phyloP scores from a whole-genome alignment of 2,888 invertebrate genomes.

The Diplazon laetatorius region DNA sequence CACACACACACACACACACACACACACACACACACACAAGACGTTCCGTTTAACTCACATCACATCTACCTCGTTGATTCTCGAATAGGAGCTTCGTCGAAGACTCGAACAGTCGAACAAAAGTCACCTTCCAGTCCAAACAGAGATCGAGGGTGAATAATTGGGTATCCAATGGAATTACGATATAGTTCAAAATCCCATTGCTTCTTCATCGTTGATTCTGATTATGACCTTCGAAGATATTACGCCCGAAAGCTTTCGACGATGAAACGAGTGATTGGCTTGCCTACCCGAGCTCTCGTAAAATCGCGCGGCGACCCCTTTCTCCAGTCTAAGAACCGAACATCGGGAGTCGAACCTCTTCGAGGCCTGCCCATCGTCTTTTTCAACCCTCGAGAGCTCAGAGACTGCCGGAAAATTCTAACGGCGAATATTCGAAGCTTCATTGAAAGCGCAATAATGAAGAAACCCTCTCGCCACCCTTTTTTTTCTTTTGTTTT shows the following conservation, averaged over 20 bases:
- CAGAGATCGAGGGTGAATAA: slow-evolving; percentile 66
- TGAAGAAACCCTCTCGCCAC: slow-evolving; percentile 67
- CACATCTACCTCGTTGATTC: neutral
- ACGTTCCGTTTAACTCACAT: neutral
- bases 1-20: no score
- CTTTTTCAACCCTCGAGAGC: no score
- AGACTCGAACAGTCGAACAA: slow-evolving; percentile 61
- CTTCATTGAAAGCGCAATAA: slow-evolving; percentile 76
- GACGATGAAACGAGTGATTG: slow-evolving; percentile 69
- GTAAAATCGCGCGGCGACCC: neutral
- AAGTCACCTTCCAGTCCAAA: neutral
- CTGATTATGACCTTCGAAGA: slow-evolving; percentile 48
- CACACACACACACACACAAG: no score
- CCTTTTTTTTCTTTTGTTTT: slow-evolving; percentile 61
- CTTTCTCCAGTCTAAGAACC: neutral
- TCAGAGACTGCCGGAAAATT: slow-evolving; percentile 37
- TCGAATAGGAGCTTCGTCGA: slow-evolving; percentile 30
- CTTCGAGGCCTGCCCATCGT: neutral
- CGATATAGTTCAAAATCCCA: slow-evolving; percentile 57
- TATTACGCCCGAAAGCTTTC: slow-evolving; percentile 69
- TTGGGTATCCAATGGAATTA: slow-evolving; percentile 70
- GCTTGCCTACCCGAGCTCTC: slow-evolving; percentile 38
- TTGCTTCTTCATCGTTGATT: neutral
- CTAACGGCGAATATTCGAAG: slow-evolving; percentile 72
- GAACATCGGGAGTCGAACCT: neutral